phyloP scores from a whole-genome alignment of 1,140 invertebrate genomes.

The Carposina sasakii region DNA sequence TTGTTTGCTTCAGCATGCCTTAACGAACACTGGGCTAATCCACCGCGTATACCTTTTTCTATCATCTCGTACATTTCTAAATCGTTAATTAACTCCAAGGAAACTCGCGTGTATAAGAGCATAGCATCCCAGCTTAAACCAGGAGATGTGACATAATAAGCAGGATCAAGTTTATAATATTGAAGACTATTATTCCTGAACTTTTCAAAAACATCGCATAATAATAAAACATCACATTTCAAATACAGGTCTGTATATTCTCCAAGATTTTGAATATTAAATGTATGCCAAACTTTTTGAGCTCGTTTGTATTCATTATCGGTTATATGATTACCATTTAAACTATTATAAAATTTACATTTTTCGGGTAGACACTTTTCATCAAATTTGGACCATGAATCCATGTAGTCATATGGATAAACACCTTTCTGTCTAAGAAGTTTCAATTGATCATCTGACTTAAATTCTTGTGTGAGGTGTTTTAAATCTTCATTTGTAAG shows the following conservation, averaged over 20 bases:
- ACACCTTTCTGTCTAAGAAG: slow-evolving; percentile 17
- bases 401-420: slow-evolving; percentile 21
- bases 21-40: slow-evolving; percentile 39
- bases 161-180: slow-evolving; percentile 44
- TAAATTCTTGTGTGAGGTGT: background rate
- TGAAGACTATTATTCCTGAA: slow-evolving; percentile 41
- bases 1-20: slow-evolving; percentile 50
- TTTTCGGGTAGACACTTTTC: too few relatives aligned
- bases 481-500: slow-evolving; percentile 23
- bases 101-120: slow-evolving; percentile 39
- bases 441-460: slow-evolving; percentile 7
- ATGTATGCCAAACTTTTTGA: slow-evolving; percentile 16
- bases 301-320: slow-evolving; percentile 16
- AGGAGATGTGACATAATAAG: slow-evolving; percentile 49
- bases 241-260: slow-evolving; percentile 28
- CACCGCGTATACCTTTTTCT: slow-evolving; percentile 47
- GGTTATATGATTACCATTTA: slow-evolving; percentile 9
- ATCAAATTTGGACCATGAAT: slow-evolving; percentile 5
- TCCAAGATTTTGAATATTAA: slow-evolving; percentile 10
- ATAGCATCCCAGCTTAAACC: slow-evolving; percentile 44
- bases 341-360: slow-evolving; percentile 12
- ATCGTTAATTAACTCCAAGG: slow-evolving; percentile 52
- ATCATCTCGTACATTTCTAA: slow-evolving; percentile 46
- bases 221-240: slow-evolving; percentile 54
- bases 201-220: slow-evolving; percentile 62